A percentile compares a stretch with the other conserved stretches of the same genome.
Conservation (phyloP, 1,140 invertebrate genomes). For the Muscidifurax raptorellus region DNA sequence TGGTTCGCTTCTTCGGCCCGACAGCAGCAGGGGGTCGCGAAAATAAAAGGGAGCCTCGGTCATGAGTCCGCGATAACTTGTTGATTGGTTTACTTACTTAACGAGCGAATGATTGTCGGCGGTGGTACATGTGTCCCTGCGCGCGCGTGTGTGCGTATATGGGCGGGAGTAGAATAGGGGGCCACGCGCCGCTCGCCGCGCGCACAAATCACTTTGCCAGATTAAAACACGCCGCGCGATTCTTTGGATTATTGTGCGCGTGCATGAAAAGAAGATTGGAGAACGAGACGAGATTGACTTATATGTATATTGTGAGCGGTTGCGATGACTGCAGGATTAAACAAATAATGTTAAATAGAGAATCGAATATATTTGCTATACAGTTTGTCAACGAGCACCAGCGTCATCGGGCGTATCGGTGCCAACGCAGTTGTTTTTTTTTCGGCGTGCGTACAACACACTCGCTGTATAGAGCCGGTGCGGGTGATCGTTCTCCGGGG, state of each 20-base stretch:
- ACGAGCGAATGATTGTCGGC: constrained; percentile 49
- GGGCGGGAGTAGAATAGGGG: neutral
- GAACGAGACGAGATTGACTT: constrained; percentile 2
- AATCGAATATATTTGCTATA: no score
- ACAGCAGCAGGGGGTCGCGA: neutral
- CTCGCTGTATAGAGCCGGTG: no score
- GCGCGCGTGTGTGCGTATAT: neutral
- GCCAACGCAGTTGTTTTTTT: no score
- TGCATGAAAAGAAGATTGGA: constrained; percentile 22
- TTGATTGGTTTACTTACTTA: constrained; percentile 58
- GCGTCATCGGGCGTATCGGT: no score
- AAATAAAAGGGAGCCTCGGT: constrained; percentile 32
- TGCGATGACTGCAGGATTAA: no score
- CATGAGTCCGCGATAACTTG: constrained; percentile 50
- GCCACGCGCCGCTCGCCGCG: neutral
- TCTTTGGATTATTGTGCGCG: constrained; percentile 21
- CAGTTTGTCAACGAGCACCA: no score
- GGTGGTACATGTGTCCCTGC: no score
- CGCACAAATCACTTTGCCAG: constrained; percentile 43
- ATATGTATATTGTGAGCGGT: constrained; percentile 15
- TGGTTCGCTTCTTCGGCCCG: neutral
- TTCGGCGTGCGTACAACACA: no score
- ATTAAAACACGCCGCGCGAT: constrained; percentile 40
- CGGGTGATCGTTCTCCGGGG: constrained; percentile 46
- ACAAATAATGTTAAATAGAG: no score